Conservation (phyloP, 2,888 invertebrate species). For the Osedax frankpressi region DNA sequence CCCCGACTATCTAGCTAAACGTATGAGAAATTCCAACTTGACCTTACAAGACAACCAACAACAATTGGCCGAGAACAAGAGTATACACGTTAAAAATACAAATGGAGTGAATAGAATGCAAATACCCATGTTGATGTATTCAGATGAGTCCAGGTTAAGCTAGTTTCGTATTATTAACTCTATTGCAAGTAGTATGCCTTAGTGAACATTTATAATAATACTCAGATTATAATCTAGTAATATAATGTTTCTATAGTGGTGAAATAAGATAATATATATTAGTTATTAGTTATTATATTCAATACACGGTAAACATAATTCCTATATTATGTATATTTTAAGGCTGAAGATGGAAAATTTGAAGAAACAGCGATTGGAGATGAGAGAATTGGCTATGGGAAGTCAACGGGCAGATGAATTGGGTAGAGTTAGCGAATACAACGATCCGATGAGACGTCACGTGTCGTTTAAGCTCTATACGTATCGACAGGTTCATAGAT, state of each 20-base stretch:
- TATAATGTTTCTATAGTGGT: too few species aligned
- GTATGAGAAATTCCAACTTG: not conserved
- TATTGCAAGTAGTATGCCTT: not conserved
- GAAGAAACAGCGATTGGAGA: not conserved
- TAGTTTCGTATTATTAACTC: not conserved
- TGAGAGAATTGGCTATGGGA: not conserved
- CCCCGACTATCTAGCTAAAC: too few species aligned
- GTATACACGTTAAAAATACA: not conserved
- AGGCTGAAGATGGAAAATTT: not conserved
- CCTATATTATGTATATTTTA: not conserved
- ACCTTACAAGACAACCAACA: not conserved
- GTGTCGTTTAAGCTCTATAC: constrained; percentile 39
- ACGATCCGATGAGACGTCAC: constrained; percentile 38
- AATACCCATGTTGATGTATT: not conserved
- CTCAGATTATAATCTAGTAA: too few species aligned
- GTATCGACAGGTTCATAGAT: constrained; percentile 33
- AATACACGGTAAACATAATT: not conserved
- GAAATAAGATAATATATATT: not conserved
- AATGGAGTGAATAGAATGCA: not conserved
- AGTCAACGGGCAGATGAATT: constrained; percentile 20
- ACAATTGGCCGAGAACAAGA: not conserved
- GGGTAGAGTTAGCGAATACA: constrained; percentile 36
- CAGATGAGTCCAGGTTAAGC: not conserved
- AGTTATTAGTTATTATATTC: not conserved
- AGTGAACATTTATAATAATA: not conserved